Conservation (phyloP, 2,888 invertebrate genomes). For the Macrophya alboannulata region DNA sequence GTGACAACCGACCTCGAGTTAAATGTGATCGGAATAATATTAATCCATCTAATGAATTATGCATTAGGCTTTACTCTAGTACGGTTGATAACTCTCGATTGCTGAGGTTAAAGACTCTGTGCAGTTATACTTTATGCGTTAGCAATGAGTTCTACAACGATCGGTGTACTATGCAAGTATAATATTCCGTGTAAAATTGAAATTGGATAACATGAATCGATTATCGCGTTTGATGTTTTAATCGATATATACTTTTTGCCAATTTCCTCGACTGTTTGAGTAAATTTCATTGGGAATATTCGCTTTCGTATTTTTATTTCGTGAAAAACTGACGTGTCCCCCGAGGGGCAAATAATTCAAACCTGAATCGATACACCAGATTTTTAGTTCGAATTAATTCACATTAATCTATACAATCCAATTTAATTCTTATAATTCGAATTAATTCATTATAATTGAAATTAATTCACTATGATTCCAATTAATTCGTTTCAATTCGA, state of each 20-base stretch:
- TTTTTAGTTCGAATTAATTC: too few species aligned
- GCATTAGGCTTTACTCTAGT: constrained; percentile 1
- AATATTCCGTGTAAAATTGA: too few species aligned
- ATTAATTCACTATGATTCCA: too few species aligned
- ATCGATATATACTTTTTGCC: not conserved
- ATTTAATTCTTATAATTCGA: too few species aligned
- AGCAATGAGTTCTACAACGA: not conserved
- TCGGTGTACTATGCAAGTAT: not conserved
- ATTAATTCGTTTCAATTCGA: too few species aligned
- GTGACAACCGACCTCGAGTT: constrained; percentile 25
- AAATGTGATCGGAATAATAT: constrained; percentile 48
- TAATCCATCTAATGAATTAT: constrained; percentile 36
- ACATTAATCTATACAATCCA: too few species aligned
- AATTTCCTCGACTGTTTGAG: not conserved
- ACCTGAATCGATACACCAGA: too few species aligned
- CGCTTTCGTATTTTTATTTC: not conserved
- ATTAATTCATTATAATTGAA: too few species aligned
- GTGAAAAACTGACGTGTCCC: not conserved
- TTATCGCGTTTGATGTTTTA: not conserved
- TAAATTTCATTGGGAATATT: constrained; percentile 6
- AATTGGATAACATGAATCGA: not conserved
- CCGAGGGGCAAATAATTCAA: too few species aligned
- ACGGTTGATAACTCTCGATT: constrained; percentile 29
- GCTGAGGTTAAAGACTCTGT: not conserved
- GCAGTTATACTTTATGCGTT: not conserved